Evolutionary conservation across 2,888 invertebrate species (phyloP).

Genomic region (Agrotis segetum): DNA sequence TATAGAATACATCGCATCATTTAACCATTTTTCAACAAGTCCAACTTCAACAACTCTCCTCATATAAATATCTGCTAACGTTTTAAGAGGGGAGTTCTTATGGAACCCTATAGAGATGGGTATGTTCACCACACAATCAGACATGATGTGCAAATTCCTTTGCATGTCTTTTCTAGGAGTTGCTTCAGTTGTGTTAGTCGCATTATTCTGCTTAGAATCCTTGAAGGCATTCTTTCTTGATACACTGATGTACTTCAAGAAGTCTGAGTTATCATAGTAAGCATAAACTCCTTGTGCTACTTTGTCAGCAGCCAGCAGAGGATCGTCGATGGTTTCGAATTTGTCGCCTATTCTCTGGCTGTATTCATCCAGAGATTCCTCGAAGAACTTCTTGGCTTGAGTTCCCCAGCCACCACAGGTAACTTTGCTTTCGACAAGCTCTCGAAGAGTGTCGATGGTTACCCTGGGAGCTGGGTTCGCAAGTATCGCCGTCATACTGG

Average conservation of each 20-base stretch:
- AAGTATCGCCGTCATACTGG: slow-evolving; percentile 96
- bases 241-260: slow-evolving; percentile 92
- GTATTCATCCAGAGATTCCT: slow-evolving; percentile 92
- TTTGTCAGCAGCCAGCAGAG: slow-evolving; percentile 92
- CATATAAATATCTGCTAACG: slow-evolving; percentile 92
- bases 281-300: slow-evolving; percentile 94
- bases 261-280: slow-evolving; percentile 95
- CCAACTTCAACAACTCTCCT: slow-evolving; percentile 94
- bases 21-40: slow-evolving; percentile 94
- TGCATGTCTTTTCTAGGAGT: slow-evolving; percentile 67
- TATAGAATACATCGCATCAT: slow-evolving; percentile 93
- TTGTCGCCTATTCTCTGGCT: slow-evolving; percentile 93
- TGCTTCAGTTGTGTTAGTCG: slow-evolving; percentile 70
- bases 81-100: slow-evolving; percentile 95
- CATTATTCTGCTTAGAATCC: slow-evolving; percentile 65
- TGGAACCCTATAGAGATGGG: slow-evolving; percentile 95
- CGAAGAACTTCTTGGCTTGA: slow-evolving; percentile 93
- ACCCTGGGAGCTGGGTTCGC: slow-evolving; percentile 95
- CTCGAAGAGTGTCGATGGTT: slow-evolving; percentile 94
- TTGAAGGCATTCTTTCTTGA: slow-evolving; percentile 85
- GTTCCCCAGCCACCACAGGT: slow-evolving; percentile 94
- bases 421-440: slow-evolving; percentile 92
- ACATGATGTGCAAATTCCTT: slow-evolving; percentile 95
- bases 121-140: slow-evolving; percentile 95
- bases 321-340: slow-evolving; percentile 92